Evolutionary conservation across 2,113 vertebrate genomes (phyloP).

Genomic region (Silurus glanis): DNA sequence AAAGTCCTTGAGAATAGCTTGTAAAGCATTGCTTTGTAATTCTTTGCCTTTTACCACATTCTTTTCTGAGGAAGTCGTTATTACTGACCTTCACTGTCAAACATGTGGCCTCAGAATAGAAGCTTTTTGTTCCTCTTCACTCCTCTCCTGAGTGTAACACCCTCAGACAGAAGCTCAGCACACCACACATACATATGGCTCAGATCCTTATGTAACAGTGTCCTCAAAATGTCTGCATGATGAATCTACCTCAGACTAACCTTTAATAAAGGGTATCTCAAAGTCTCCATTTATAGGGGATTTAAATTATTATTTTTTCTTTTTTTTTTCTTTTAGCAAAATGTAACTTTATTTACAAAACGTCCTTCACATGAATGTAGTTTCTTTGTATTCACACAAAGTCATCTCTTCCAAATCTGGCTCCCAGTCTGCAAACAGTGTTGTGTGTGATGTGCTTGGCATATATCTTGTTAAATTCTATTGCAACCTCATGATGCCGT

Average conservation of each 20-base stretch:
- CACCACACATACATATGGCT: slow-evolving; percentile 16
- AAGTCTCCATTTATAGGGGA: no score
- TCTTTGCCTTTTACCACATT: not conserved
- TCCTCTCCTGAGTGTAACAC: slow-evolving; percentile 1
- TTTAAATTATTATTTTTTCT: no score
- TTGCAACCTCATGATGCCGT: no score
- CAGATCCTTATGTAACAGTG: slow-evolving; percentile 34
- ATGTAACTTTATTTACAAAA: no score
- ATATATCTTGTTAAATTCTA: no score
- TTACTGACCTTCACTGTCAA: not conserved
- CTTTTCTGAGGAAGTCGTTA: not conserved
- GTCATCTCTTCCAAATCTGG: no score
- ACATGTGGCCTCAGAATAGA: slow-evolving; percentile 5
- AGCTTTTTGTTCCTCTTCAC: not conserved
- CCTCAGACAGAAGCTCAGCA: slow-evolving; percentile 10
- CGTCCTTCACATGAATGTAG: no score
- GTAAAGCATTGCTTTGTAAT: not conserved
- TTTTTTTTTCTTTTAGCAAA: no score
- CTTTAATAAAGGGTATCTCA: not conserved
- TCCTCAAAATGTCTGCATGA: slow-evolving; percentile 32
- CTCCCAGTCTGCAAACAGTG: no score
- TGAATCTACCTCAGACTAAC: not conserved
- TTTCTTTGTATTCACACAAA: no score
- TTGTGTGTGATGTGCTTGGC: no score
- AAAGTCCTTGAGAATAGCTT: not conserved